Evolutionary conservation across 2,888 invertebrate species (phyloP), one percentile per base, ranked within the genome.

Genomic region (Thymelicus acteon): DNA sequence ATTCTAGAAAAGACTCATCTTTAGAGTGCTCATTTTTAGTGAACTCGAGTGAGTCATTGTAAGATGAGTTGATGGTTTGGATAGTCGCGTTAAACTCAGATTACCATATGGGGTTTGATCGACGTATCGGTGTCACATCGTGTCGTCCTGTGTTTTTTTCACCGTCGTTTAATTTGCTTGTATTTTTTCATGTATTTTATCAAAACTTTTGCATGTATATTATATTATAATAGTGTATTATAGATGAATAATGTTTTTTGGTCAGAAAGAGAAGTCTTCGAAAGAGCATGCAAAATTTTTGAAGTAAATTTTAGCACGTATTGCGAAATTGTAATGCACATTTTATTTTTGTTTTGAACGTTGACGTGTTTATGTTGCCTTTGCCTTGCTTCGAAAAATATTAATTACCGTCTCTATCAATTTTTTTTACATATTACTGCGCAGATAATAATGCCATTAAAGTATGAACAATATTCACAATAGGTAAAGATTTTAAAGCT

Each of bases 61-160:
- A 67, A 65, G 69, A 68, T 74, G 52, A 44, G 60, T 60, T 69
- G 75, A 52, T 74, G 75, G 72, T 60, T 39, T 66, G 58, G 63
- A 57, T 80, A 75, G 79, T 75, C 80, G 85, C 84, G 86, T 82
- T 82, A 78, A 74, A 95, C 97, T 97, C 97, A 97, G 96, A 96
- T 96, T 97, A 96, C 97, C 96, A 95, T 95, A 95, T 97, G 97
- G 96, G 97, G 96, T 97, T 96, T 95, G 95, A 96, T 94, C 93
- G 95, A 95, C 88, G 91, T 68, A 68, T 74, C 79, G 92, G 89
- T 89, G 86, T 87, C 84, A 88, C 93, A 82, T 85, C 93, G 93
- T 93, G 93, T 75, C 87, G 92, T 93, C 94, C 89, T 93, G 92
- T 92, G 88, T 91, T 88, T 87, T 83, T 76, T 80, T 76, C 81